Evolutionary conservation across 2,888 invertebrate genomes (phyloP).

Genomic region (Ametastegia equiseti): DNA sequence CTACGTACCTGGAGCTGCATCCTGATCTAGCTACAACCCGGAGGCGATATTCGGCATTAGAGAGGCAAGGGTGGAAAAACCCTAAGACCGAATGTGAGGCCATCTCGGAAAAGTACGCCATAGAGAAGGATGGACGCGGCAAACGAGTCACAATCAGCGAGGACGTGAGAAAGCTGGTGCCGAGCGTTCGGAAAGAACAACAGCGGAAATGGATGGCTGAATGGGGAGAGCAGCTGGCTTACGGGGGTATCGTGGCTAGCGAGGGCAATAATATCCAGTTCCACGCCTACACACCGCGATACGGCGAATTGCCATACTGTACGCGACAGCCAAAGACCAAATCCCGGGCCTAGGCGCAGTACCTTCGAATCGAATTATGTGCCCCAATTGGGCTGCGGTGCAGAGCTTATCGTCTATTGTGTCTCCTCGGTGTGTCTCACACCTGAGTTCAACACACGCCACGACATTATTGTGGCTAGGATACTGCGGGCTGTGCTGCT

Average conservation of each 20-base stretch:
- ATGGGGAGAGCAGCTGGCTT: not conserved
- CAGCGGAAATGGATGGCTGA: not conserved
- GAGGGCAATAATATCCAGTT: not conserved
- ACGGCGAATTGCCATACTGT: slow-evolving; percentile 50
- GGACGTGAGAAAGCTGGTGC: not conserved
- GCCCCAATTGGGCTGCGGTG: slow-evolving; percentile 41
- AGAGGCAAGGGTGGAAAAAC: slow-evolving; percentile 26
- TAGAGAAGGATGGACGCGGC: not conserved
- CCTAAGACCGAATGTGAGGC: slow-evolving; percentile 16
- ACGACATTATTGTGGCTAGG: slow-evolving; percentile 58
- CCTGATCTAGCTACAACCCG: not conserved
- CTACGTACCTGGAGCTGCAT: not conserved
- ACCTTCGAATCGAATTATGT: not conserved
- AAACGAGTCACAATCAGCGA: not conserved
- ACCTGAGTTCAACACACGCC: slow-evolving; percentile 53
- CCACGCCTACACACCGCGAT: not conserved
- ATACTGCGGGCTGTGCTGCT: not conserved
- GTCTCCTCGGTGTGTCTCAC: slow-evolving; percentile 53
- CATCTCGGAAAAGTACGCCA: not conserved
- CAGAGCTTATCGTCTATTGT: slow-evolving; percentile 56
- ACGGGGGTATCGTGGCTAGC: not conserved
- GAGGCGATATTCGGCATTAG: not conserved
- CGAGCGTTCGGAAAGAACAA: not conserved
- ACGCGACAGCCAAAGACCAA: slow-evolving; percentile 56
- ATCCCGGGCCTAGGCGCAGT: slow-evolving; percentile 52